phyloP scores from a whole-genome alignment of 2,888 invertebrate species.

The Danaus chrysippus region DNA sequence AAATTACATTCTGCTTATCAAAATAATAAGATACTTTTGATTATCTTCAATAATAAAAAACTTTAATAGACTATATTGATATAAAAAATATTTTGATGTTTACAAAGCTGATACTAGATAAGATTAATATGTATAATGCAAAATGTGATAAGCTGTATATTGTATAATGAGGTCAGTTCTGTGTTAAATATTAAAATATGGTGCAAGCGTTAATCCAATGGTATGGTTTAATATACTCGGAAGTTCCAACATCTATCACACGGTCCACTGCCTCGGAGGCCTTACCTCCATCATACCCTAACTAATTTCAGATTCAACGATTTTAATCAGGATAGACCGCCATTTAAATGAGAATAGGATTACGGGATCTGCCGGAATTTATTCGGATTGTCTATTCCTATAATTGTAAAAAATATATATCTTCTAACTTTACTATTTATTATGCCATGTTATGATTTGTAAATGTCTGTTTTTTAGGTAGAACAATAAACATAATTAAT shows the following conservation, averaged over 20 bases:
- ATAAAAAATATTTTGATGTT: too few species aligned
- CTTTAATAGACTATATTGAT: too few species aligned
- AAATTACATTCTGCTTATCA: too few species aligned
- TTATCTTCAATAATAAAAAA: too few species aligned
- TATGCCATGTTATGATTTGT: slow-evolving; percentile 1
- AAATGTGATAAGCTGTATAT: not conserved
- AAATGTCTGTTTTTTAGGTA: too few species aligned
- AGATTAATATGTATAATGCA: too few species aligned
- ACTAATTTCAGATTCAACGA: slow-evolving; percentile 31
- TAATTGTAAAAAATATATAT: not conserved
- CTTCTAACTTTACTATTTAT: not conserved
- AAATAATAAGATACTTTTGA: too few species aligned
- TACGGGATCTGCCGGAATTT: slow-evolving; percentile 14
- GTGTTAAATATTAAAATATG: not conserved
- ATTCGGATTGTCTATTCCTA: not conserved
- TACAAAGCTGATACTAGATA: too few species aligned
- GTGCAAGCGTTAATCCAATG: slow-evolving; percentile 1
- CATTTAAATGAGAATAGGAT: slow-evolving; percentile 30
- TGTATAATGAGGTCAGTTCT: not conserved
- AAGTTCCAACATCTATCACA: slow-evolving; percentile 23
- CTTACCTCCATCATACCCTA: slow-evolving; percentile 30
- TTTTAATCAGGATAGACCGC: slow-evolving; percentile 32
- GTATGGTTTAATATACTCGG: slow-evolving; percentile 8
- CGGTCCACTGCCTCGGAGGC: slow-evolving; percentile 24
- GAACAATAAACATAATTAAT: too few species aligned